Evolutionary conservation across 1,140 invertebrate genomes (phyloP).

Genomic region (Nasonia vitripennis): DNA sequence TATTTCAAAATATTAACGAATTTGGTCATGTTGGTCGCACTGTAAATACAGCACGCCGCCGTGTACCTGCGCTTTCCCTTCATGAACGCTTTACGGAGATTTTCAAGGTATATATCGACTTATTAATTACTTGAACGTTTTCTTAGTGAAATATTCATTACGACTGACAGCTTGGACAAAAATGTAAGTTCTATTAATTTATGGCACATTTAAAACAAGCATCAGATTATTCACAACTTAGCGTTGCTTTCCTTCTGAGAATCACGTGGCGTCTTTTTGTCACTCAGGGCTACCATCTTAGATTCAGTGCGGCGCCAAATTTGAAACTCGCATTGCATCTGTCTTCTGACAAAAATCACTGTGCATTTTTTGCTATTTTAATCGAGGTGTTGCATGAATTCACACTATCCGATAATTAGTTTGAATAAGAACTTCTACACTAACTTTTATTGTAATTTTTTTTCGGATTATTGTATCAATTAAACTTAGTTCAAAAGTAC

Average conservation of each 20-base stretch:
- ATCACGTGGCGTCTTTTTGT: slow-evolving; percentile 32
- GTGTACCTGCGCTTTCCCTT: slow-evolving; percentile 41
- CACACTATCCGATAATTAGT: too few relatives aligned
- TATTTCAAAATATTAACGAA: slow-evolving; percentile 21
- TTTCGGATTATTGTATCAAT: too few relatives aligned
- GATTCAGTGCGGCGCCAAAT: slow-evolving; percentile 18
- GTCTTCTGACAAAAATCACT: too few relatives aligned
- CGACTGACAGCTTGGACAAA: background rate
- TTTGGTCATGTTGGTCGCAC: slow-evolving; percentile 37
- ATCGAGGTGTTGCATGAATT: too few relatives aligned
- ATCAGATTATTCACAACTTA: slow-evolving; percentile 7
- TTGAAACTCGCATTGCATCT: background rate
- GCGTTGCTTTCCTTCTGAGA: background rate
- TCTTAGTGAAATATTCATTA: background rate
- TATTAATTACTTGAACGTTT: slow-evolving; percentile 4
- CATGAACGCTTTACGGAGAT: slow-evolving; percentile 40
- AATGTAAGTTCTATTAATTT: background rate
- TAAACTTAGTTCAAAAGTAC: too few relatives aligned
- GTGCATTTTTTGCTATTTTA: too few relatives aligned
- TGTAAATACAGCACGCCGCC: slow-evolving; percentile 33
- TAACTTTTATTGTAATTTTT: too few relatives aligned
- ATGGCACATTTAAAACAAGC: background rate
- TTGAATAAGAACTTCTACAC: too few relatives aligned
- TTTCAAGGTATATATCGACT: slow-evolving; percentile 42
- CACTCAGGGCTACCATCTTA: slow-evolving; percentile 4